Percentiles rank a stretch among this genome's conserved stretches.
phyloP scores from a whole-genome alignment of 2,888 invertebrate genomes.

The Himalopsyche kuldschensis region DNA sequence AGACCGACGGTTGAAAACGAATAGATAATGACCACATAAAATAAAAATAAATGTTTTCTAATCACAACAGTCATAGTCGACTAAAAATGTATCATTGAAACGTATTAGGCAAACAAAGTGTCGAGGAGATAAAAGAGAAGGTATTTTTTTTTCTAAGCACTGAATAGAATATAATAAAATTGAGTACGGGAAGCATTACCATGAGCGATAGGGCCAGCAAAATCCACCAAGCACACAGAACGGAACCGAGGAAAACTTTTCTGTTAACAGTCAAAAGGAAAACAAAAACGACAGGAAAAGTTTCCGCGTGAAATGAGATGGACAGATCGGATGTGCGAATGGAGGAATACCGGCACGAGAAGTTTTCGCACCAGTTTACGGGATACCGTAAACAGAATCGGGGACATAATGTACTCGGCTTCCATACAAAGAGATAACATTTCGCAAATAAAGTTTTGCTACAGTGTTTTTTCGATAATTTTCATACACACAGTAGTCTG shows the following conservation, averaged over 20 bases:
- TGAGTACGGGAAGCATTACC: slow-evolving; percentile 25
- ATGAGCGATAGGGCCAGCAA: slow-evolving; percentile 12
- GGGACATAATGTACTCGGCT: no score
- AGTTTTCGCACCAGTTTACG: not conserved
- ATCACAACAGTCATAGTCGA: no score
- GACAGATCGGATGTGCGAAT: slow-evolving; percentile 32
- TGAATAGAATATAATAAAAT: slow-evolving; percentile 21
- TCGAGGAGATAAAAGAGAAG: not conserved
- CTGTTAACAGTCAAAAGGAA: slow-evolving; percentile 34
- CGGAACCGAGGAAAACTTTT: slow-evolving; percentile 33
- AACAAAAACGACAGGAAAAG: slow-evolving; percentile 31
- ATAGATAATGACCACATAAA: no score
- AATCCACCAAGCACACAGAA: slow-evolving; percentile 16
- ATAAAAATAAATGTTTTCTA: no score
- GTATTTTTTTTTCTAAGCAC: slow-evolving; percentile 1
- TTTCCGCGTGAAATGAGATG: slow-evolving; percentile 37
- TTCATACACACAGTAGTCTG: no score
- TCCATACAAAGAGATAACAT: no score
- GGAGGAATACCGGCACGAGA: slow-evolving; percentile 13
- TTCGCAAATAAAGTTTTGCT: no score
- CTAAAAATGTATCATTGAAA: no score
- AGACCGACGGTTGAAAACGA: no score
- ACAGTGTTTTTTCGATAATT: no score
- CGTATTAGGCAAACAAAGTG: not conserved
- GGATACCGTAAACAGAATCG: not conserved